Evolutionary conservation across 2,888 invertebrate species (phyloP), one percentile per base, ranked within the genome.

Genomic region (Erynnis tages): DNA sequence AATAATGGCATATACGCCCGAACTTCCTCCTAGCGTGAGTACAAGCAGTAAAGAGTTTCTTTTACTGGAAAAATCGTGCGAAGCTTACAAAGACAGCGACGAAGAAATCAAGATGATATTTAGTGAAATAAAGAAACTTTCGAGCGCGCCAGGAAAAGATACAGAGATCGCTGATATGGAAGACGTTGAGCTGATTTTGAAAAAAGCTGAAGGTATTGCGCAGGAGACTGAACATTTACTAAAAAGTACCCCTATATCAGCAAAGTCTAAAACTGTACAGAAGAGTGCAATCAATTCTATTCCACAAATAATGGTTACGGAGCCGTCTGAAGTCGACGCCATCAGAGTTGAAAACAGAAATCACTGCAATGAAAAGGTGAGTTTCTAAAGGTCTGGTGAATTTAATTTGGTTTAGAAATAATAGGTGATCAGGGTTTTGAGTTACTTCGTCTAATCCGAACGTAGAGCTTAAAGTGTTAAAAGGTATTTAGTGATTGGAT

Each of bases 91-190:
- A 59, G 88, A 81, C 48, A 87, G 84, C 37, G 91, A 92, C 61
- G 89, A 91, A 43, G 93, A 93, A 76, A 91, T 93, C 5, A 93
- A 92, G 60, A 91, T 91, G 76, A 93, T 94, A 71, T 92, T 94
- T 61, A 92, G 91, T 65, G 93, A 94, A 79, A 93, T 94, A 2
- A 92, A 91, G 60, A 91, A 93, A 57, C 71, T 92, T 35, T 84
- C 91, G 25, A 73, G 70, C 21, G 55, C 56, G 38, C 73, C 71
- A 54, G 71, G 67, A 27, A 70, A 71, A 32, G 76, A 76, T 50
- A 73, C 66, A 32, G 66, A 75, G 17, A 61, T 83, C 27, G 68
- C 66, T 16, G 84, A 86, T 58, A 65, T 70, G 10, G 87, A 88
- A 17, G 89, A 89, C 66, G 79, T 89, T 2, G 88, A 82, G 35